Evolutionary conservation across 2,888 invertebrate genomes (phyloP).

Genomic region (Lobophora halterata): DNA sequence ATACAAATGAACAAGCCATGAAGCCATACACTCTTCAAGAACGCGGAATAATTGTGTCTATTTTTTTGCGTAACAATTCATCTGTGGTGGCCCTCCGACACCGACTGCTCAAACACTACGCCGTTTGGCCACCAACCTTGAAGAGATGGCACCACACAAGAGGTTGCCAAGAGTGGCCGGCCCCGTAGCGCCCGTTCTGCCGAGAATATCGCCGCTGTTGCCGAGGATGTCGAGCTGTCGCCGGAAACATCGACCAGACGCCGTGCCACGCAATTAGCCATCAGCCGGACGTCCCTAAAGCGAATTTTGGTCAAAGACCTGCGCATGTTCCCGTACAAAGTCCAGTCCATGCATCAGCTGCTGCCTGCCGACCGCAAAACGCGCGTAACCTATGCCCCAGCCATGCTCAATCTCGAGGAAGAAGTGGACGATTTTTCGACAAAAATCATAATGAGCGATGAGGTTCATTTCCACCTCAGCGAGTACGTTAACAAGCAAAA

Average conservation of each 20-base stretch:
- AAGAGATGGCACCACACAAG: slow-evolving; percentile 16
- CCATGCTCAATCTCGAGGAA: not conserved
- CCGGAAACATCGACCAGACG: not conserved
- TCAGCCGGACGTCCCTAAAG: slow-evolving; percentile 9
- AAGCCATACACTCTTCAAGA: not conserved
- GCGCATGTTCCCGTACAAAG: slow-evolving; percentile 19
- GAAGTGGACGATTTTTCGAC: too few species aligned
- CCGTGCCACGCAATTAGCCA: slow-evolving; percentile 2
- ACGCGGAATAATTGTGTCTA: too few species aligned
- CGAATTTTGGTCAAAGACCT: slow-evolving; percentile 21
- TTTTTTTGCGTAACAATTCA: not conserved
- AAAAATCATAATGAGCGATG: too few species aligned
- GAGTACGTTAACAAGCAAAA: too few species aligned
- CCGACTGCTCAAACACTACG: slow-evolving; percentile 19
- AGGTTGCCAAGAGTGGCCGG: slow-evolving; percentile 3
- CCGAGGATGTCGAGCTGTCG: slow-evolving; percentile 1
- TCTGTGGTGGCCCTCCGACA: slow-evolving; percentile 12
- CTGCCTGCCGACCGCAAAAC: too few species aligned
- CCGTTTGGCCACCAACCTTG: slow-evolving; percentile 17
- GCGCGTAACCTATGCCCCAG: not conserved
- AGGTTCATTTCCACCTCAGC: too few species aligned
- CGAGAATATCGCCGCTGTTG: slow-evolving; percentile 18
- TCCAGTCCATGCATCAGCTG: slow-evolving; percentile 3
- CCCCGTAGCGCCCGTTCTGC: slow-evolving; percentile 16
- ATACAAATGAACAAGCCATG: too few species aligned